A percentile compares a stretch with the other conserved stretches of the same genome.
phyloP scores from a whole-genome alignment of 2,888 invertebrate species.

The Callinectes sapidus region DNA sequence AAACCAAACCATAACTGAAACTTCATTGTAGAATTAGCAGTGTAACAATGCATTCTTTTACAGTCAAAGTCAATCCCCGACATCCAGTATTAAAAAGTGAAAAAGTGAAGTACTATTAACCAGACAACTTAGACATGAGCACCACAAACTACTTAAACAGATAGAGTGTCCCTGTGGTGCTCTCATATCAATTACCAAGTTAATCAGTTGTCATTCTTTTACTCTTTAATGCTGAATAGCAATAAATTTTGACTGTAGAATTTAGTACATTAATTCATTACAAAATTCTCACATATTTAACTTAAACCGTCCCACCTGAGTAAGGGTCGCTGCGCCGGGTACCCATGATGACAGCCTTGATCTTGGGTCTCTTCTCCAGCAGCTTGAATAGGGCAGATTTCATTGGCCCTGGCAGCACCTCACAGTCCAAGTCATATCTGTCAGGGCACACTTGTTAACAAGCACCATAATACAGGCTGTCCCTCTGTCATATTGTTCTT shows the following conservation, averaged over 20 bases:
- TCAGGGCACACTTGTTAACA: background rate
- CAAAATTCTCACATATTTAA: background rate
- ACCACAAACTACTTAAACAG: too few relatives aligned
- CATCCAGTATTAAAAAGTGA: too few relatives aligned
- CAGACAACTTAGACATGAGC: too few relatives aligned
- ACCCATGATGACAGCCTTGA: constrained; percentile 94
- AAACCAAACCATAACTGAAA: background rate
- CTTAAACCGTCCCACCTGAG: constrained; percentile 77
- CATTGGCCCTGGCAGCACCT: constrained; percentile 83
- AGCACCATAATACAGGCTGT: background rate
- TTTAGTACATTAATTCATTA: too few relatives aligned
- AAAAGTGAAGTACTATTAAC: too few relatives aligned
- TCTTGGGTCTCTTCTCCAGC: constrained; percentile 78
- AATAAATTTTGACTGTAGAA: too few relatives aligned
- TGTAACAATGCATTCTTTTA: too few relatives aligned
- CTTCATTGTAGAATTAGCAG: background rate
- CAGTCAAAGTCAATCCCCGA: too few relatives aligned
- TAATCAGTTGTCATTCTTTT: too few relatives aligned
- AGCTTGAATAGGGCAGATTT: constrained; percentile 83
- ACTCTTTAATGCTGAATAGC: too few relatives aligned
- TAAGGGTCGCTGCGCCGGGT: constrained; percentile 91
- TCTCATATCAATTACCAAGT: too few relatives aligned
- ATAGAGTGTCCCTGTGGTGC: too few relatives aligned
- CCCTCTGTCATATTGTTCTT: background rate
- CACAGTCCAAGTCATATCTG: constrained; percentile 84